Percentiles rank a stretch among this genome's conserved stretches.
Conservation (phyloP, 2,888 invertebrate genomes). For the Biston betularia region DNA sequence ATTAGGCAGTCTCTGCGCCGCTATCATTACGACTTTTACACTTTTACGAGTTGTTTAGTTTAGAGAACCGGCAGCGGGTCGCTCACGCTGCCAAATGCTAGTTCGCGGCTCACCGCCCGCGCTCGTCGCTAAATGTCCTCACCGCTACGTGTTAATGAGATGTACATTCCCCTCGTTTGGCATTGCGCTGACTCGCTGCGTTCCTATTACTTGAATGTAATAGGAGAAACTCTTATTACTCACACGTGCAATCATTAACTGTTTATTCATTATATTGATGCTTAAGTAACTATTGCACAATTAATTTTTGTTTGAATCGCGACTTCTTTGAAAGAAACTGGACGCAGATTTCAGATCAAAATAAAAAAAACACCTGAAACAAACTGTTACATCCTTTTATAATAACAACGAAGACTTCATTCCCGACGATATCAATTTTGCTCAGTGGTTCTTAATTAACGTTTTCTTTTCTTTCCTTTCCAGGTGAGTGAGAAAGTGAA, state of each 20-base stretch:
- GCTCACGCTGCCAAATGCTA: slow-evolving; percentile 82
- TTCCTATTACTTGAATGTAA: slow-evolving; percentile 20
- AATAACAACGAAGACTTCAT: slow-evolving; percentile 74
- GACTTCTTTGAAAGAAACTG: slow-evolving; percentile 2
- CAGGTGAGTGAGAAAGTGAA: slow-evolving; percentile 83
- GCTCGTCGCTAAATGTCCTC: slow-evolving; percentile 75
- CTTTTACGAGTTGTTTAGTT: slow-evolving; percentile 86
- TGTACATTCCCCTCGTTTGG: slow-evolving; percentile 74
- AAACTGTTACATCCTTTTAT: slow-evolving; percentile 72
- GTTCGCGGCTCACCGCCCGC: slow-evolving; percentile 84
- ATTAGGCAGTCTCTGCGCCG: slow-evolving; percentile 77
- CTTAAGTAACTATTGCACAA: background rate
- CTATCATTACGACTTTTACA: slow-evolving; percentile 85
- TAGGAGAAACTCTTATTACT: no score
- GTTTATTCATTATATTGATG: no score
- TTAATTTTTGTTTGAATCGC: slow-evolving; percentile 1
- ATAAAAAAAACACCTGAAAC: slow-evolving; percentile 50
- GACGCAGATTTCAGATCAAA: slow-evolving; percentile 40
- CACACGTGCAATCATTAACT: background rate
- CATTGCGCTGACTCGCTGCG: slow-evolving; percentile 54
- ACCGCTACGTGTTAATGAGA: slow-evolving; percentile 80
- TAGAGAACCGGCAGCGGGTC: slow-evolving; percentile 72
- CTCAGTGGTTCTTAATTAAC: slow-evolving; percentile 85
- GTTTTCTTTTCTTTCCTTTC: slow-evolving; percentile 85
- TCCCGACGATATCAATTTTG: slow-evolving; percentile 81